Evolutionary conservation across 2,888 invertebrate species (phyloP).

Genomic region (Ophioninae sp.): DNA sequence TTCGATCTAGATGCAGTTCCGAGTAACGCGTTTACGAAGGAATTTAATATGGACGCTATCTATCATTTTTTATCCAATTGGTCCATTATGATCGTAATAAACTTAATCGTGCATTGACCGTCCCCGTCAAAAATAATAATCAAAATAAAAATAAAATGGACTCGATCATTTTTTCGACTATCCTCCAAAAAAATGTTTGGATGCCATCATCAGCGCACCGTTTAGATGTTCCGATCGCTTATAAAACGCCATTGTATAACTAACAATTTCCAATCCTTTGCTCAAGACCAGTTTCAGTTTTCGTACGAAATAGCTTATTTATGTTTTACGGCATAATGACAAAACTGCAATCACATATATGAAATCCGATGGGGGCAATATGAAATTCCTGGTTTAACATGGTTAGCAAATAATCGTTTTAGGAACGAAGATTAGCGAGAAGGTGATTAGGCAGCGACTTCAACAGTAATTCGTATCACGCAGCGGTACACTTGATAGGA

Average conservation of each 20-base stretch:
- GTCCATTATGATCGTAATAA: slow-evolving; percentile 18
- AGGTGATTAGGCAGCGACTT: too few species aligned
- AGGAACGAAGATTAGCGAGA: not conserved
- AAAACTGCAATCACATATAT: not conserved
- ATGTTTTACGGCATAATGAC: not conserved
- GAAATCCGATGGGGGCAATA: not conserved
- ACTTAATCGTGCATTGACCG: not conserved
- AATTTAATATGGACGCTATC: slow-evolving; percentile 32
- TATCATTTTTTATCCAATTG: slow-evolving; percentile 35
- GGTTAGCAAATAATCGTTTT: not conserved
- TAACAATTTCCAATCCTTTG: not conserved
- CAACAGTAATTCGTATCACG: too few species aligned
- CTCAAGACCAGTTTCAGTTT: not conserved
- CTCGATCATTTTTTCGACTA: not conserved
- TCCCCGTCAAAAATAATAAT: not conserved
- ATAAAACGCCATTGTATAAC: not conserved
- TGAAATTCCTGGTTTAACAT: not conserved
- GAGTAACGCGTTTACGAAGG: slow-evolving; percentile 35
- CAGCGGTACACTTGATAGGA: too few species aligned
- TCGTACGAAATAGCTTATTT: not conserved
- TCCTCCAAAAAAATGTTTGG: not conserved
- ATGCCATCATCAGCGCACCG: not conserved
- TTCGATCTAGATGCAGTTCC: slow-evolving; percentile 50
- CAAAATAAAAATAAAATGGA: not conserved
- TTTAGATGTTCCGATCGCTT: not conserved